Percentiles rank a stretch among this genome's conserved stretches.
These are phyloP conservation scores for Diabrotica balteata DNA, from an alignment of 2,888 invertebrate genomes.

Conservation along the genomic window DNA sequence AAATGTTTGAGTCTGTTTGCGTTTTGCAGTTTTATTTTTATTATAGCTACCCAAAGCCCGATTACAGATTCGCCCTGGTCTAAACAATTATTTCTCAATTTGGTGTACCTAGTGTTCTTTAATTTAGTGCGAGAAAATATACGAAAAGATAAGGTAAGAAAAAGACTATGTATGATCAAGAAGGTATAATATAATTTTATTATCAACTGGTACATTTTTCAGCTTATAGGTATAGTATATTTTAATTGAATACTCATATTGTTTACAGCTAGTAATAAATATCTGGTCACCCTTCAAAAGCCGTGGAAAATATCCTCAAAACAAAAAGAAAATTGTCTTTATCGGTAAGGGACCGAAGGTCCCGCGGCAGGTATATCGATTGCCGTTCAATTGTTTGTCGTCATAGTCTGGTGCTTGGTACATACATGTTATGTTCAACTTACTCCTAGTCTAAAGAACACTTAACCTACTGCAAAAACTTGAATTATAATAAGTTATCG, in stretches of 20 bases:
- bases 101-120: no score
- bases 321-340: background rate
- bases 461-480: slow-evolving; percentile 19
- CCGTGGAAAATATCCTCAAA: slow-evolving; percentile 6
- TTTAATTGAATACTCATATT: slow-evolving; percentile 19
- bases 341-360: background rate
- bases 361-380: background rate
- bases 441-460: slow-evolving; percentile 24
- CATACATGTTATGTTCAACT: slow-evolving; percentile 35
- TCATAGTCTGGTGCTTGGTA: background rate
- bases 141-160: no score
- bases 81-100: no score
- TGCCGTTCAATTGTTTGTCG: slow-evolving; percentile 3
- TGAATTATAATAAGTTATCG: background rate
- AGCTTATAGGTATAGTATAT: slow-evolving; percentile 27
- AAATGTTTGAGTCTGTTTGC: no score
- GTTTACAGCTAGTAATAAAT: slow-evolving; percentile 23
- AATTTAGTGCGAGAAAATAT: no score
- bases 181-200: slow-evolving; percentile 35
- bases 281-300: slow-evolving; percentile 17
- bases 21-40: no score
- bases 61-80: no score
- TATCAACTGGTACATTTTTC: slow-evolving; percentile 30
- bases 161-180: slow-evolving; percentile 19
- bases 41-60: no score